Evolutionary conservation across 2,797 vertebrate genomes (phyloP), one percentile per base, ranked within the genome.

Genomic region (Crocidura indochinensis): DNA sequence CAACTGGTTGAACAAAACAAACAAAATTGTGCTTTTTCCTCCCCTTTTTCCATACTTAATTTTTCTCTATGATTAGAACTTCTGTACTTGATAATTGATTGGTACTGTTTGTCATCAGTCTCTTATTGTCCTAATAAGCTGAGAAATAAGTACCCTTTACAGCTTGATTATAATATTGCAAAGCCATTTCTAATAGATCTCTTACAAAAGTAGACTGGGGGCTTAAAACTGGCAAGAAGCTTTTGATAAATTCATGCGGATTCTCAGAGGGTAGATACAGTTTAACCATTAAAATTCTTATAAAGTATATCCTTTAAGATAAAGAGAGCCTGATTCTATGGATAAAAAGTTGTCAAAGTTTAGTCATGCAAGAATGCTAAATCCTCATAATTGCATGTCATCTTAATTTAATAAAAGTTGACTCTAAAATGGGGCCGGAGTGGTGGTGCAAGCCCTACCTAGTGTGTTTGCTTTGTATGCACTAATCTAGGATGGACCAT

Each of bases 121-220:
- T 67, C 6, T 8, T 62, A 24, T 11, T 49, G 62, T 71, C 49
- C 17, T 86, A 74, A 68, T 22, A 87, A 12, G 64, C 1, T 51
- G 27, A 7, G 6, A 24, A 12, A 6, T 17, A 44, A 5, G 24
- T 3, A 8, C 4, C 11, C 10, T 65, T 31, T 77, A 6, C 78
- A 75, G n/a, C 69, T 67, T 69, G 49, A 73, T 81, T 38, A 87
- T 87, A 74, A 26, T 8, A 14, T 81, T 82, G 77, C 69, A 76
- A 84, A 82, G 12, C 71, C 31, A 53, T 78, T 8, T 2, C 26
- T 84, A 10, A 2, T 1, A 49, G 62, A 0, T 84, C 10, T 10
- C 85, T 82, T 8, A 56, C 31, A 76, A 68, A 68, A 8, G 19
- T 0, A 84, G 38, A 24, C 10, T 47, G 64, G 46, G 8, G 5